Evolutionary conservation across 2,888 invertebrate species (phyloP).

Genomic region (Cheilosia variabilis): DNA sequence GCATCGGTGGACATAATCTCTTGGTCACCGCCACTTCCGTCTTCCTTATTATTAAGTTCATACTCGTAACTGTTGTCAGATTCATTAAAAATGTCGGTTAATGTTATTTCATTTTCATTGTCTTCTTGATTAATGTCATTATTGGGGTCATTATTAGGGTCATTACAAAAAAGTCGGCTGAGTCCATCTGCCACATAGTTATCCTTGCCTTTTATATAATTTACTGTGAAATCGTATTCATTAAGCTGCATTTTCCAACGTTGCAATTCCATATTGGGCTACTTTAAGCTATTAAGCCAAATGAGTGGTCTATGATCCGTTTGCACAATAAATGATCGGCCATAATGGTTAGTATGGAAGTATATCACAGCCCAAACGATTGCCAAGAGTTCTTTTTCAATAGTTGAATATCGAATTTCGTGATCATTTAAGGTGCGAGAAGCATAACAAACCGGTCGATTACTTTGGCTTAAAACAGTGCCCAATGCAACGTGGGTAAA

Average conservation of each 20-base stretch:
- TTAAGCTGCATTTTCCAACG: conserved; percentile 43
- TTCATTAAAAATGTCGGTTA: background rate
- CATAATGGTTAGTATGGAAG: too few species aligned
- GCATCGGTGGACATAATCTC: conserved; percentile 30
- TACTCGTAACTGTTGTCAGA: background rate
- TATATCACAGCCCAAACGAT: too few species aligned
- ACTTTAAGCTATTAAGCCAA: too few species aligned
- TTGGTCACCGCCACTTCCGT: background rate
- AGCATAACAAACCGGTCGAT: too few species aligned
- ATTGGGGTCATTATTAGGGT: background rate
- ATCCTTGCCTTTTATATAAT: conserved; percentile 37
- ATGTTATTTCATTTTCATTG: conserved; percentile 1
- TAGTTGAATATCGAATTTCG: too few species aligned
- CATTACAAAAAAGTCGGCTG: background rate
- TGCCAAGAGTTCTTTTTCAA: too few species aligned
- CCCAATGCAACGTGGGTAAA: too few species aligned
- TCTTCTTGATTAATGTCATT: background rate
- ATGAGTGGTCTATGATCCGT: too few species aligned
- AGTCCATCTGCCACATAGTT: conserved; percentile 16
- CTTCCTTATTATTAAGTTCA: conserved; percentile 26
- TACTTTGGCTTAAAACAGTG: too few species aligned
- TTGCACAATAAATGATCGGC: too few species aligned
- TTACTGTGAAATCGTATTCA: conserved; percentile 50
- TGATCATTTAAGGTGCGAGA: too few species aligned
- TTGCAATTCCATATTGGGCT: too few species aligned